These are phyloP conservation scores for Neogobius melanostomus DNA, from an alignment of 2,113 vertebrate genomes.

Conservation along the genomic window DNA sequence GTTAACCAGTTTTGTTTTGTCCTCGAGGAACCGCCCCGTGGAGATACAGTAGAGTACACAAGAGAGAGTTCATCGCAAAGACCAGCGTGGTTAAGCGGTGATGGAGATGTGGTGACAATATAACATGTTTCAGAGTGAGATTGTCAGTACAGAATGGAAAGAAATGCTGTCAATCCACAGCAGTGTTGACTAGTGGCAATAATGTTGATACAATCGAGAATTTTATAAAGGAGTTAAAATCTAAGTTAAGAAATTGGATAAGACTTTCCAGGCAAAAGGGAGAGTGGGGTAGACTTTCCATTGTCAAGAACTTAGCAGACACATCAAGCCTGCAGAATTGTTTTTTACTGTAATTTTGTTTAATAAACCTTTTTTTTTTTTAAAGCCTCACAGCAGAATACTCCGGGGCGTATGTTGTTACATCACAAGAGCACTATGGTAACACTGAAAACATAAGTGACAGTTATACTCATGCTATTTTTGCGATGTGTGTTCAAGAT, in stretches of 20 bases:
- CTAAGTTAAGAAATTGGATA: not conserved
- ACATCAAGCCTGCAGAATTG: no score
- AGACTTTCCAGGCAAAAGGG: no score
- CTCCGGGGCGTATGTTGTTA: no score
- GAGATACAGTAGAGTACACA: not conserved
- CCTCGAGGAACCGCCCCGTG: conserved; percentile 17
- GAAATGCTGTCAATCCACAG: not conserved
- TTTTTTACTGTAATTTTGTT: no score
- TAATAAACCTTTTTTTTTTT: no score
- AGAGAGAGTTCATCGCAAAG: conserved; percentile 20
- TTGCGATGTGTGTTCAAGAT: no score
- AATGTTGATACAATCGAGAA: not conserved
- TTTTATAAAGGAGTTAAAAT: not conserved
- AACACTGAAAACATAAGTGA: no score
- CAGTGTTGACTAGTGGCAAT: conserved; percentile 13
- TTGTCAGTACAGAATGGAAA: conserved; percentile 7
- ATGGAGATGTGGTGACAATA: conserved; percentile 15
- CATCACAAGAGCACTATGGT: no score
- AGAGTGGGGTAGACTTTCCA: no score
- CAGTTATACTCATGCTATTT: no score
- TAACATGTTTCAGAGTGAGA: conserved; percentile 15
- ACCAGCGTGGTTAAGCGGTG: conserved; percentile 4
- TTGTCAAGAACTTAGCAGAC: no score
- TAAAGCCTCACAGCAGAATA: no score
- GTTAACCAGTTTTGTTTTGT: conserved; percentile 10